Conservation (phyloP, 2,888 invertebrate species). For the Anodontia alba region DNA sequence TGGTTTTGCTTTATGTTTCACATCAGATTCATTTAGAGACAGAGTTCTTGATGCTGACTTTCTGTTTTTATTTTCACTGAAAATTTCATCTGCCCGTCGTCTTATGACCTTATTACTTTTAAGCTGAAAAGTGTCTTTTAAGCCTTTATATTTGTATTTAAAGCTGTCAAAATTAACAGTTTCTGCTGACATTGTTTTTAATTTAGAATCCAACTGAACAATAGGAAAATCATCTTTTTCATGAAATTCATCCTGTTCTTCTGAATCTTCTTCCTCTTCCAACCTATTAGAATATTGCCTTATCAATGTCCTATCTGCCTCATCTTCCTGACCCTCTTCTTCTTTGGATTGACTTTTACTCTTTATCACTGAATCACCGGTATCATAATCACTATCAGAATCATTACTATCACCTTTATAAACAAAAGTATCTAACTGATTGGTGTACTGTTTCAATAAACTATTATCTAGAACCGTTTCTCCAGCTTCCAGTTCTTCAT, state of each 20-base stretch:
- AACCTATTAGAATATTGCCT: conserved; percentile 46
- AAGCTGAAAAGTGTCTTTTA: conserved; percentile 52
- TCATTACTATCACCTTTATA: conserved; percentile 46
- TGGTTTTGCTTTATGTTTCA: background rate
- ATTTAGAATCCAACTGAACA: background rate
- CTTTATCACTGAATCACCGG: conserved; percentile 22
- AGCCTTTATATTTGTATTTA: conserved; percentile 53
- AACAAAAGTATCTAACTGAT: conserved; percentile 51
- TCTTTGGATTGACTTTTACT: background rate
- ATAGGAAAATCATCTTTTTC: conserved; percentile 1
- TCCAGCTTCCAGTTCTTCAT: conserved; percentile 50
- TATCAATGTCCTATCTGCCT: conserved; percentile 35
- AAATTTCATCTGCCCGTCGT: background rate
- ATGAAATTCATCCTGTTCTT: background rate
- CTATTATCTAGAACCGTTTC: conserved; percentile 50
- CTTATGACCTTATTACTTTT: conserved; percentile 26
- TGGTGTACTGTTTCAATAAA: conserved; percentile 47
- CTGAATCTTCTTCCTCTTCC: conserved; percentile 5
- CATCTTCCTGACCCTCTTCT: conserved; percentile 26
- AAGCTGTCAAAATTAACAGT: conserved; percentile 28
- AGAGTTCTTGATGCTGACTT: conserved; percentile 5
- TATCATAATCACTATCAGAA: conserved; percentile 44
- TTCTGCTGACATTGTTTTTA: background rate
- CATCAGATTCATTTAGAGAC: conserved; percentile 10
- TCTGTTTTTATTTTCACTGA: background rate